These are phyloP conservation scores for Scomber scombrus DNA, from an alignment of 2,113 vertebrate species.

Conservation along the genomic window DNA sequence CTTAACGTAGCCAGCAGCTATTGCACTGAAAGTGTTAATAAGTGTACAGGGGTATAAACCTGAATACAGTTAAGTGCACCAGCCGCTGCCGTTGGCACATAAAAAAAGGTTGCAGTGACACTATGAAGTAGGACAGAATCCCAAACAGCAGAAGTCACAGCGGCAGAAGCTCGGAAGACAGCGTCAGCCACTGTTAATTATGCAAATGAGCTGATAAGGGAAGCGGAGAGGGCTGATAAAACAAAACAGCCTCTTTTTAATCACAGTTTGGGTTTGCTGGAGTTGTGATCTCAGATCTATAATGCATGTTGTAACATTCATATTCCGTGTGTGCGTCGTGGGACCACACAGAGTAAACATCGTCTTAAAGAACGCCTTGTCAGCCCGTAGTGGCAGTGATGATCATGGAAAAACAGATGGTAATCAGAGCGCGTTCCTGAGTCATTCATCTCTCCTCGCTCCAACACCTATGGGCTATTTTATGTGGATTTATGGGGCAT, in stretches of 20 bases:
- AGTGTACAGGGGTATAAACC: neutral
- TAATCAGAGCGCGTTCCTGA: conserved; percentile 64
- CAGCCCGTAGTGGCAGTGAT: conserved; percentile 53
- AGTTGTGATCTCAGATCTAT: conserved; percentile 75
- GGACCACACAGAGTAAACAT: conserved; percentile 59
- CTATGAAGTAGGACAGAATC: conserved; percentile 54
- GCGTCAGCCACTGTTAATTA: conserved; percentile 75
- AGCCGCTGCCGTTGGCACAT: neutral
- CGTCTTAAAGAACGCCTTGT: conserved; percentile 60
- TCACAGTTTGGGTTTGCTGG: conserved; percentile 62
- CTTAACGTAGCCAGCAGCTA: neutral
- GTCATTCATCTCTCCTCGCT: conserved; percentile 64
- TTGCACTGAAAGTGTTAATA: neutral
- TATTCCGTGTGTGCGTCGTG: conserved; percentile 20
- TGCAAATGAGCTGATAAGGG: conserved; percentile 80
- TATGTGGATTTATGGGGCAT: conserved; percentile 65
- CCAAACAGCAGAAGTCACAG: conserved; percentile 52
- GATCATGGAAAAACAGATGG: conserved; percentile 72
- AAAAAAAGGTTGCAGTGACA: conserved; percentile 12
- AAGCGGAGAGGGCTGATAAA: conserved; percentile 72
- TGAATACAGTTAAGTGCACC: neutral
- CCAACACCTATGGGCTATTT: conserved; percentile 58
- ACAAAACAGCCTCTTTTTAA: conserved; percentile 72
- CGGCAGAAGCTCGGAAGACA: conserved; percentile 48
- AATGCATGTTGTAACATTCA: conserved; percentile 69